phyloP scores from a whole-genome alignment of 2,113 vertebrate genomes.

The Mesembrinibis cayennensis region DNA sequence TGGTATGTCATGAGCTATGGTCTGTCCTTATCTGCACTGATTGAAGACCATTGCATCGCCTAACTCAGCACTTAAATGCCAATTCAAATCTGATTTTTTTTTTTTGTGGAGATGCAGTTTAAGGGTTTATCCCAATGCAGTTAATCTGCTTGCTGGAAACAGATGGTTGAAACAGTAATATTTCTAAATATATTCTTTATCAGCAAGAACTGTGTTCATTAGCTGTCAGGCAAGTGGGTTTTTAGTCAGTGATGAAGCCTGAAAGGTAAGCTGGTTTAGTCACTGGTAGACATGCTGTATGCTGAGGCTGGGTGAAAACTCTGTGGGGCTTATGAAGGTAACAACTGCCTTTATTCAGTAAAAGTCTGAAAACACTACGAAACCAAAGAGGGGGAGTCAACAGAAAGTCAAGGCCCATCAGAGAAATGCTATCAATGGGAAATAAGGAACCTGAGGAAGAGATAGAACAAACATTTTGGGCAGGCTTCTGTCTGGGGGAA shows the following conservation, averaged over 20 bases:
- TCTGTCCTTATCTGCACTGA: neutral
- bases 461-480: neutral
- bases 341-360: neutral
- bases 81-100: neutral
- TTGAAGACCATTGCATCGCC: neutral
- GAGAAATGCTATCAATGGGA: neutral
- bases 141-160: neutral
- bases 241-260: neutral
- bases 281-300: neutral
- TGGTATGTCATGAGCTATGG: neutral
- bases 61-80: neutral
- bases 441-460: neutral
- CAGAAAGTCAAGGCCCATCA: neutral
- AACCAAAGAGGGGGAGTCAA: neutral
- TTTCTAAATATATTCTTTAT: neutral
- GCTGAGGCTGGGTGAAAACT: neutral
- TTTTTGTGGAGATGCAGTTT: neutral
- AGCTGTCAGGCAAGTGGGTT: neutral
- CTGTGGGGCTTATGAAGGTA: neutral
- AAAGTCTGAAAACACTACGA: neutral
- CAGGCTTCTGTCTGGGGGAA: neutral
- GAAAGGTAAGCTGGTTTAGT: neutral
- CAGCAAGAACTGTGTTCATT: neutral
- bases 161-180: neutral
- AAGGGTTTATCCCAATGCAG: neutral